Conservation (phyloP, 2,797 vertebrate species). For the Hippoglossus hippoglossus region DNA sequence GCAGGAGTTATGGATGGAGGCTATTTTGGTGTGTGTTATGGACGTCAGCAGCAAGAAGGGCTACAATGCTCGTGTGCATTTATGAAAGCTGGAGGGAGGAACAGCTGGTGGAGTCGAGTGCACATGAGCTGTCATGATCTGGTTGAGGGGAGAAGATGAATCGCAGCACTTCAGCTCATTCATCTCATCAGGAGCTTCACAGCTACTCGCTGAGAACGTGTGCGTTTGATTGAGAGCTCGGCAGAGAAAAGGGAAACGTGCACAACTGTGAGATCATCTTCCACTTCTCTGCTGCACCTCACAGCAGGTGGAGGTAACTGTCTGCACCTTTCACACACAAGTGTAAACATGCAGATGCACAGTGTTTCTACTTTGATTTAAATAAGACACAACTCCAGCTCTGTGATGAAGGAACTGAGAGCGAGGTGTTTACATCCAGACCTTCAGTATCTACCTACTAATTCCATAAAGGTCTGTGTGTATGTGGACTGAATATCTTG, state of each 20-base stretch:
- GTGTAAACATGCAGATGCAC: constrained; percentile 30
- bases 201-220: constrained; percentile 21
- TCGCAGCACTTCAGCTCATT: constrained; percentile 43
- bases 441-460: constrained; percentile 10
- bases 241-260: constrained; percentile 4
- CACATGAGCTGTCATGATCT: constrained; percentile 18
- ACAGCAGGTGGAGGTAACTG: not conserved
- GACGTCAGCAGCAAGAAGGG: constrained; percentile 14
- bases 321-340: constrained; percentile 12
- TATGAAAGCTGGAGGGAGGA: constrained; percentile 22
- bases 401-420: constrained; percentile 45
- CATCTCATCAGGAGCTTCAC: constrained; percentile 24
- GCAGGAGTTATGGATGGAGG: not conserved
- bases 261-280: constrained; percentile 21
- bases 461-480: not conserved
- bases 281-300: constrained; percentile 13
- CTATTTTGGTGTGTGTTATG: constrained; percentile 3
- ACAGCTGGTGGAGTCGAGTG: constrained; percentile 23
- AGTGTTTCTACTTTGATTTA: constrained; percentile 25
- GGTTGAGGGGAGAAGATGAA: constrained; percentile 29
- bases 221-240: constrained; percentile 14
- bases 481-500: not conserved
- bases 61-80: not conserved
- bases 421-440: not conserved
- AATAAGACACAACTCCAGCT: constrained; percentile 25